Evolutionary conservation across 2,113 vertebrate species (phyloP), one percentile per base, ranked within the genome.

Genomic region (Stegostoma tigrinum): DNA sequence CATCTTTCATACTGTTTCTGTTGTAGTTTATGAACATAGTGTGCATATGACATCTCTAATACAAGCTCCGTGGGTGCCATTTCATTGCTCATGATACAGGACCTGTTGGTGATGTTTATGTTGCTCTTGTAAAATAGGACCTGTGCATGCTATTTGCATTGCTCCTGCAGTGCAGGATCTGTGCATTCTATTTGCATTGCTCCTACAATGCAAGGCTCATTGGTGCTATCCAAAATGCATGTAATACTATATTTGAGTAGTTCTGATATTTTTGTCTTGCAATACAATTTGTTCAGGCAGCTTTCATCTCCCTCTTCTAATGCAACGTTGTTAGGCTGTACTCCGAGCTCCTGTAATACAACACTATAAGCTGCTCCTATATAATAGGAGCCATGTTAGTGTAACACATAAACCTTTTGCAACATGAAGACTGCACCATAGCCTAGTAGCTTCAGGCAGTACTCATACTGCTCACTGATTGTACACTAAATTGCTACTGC

Each of bases 161-260:
- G 85, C 15, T 83, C 78, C 75, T 52, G 24, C 27, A 87, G 48
- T 52, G 30, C 85, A 48, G 23, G 2, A 27, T 24, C 23, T 10
- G 42, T 52, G 27, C 2, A 7, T 45, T 24, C 42, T 12, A 52
- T 87, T 87, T 87, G 6, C 45, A 52, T 87, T 52, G 45, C 45
- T 87, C 45, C 85, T 83, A 17, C 5, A 42, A 42, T 83, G 3
- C 5, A 42, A 38, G 96, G 99, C 98, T 98, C 99, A 98, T 96
- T 98, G 98, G 97, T 98, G 99, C 96, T 98, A 98, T 96, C 99
- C 99, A 96, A 98, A 99, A 97, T 99, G 98, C 45, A 30, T 87
- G 48, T 15, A 12, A 87, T 55, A 55, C 2, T 14, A 12, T 55
- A 27, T 87, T 55, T 55, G 10, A 0, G 48, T 12, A 52, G 27